Conservation (phyloP, 2,797 vertebrate species). For the Sebastes trivittatus region DNA sequence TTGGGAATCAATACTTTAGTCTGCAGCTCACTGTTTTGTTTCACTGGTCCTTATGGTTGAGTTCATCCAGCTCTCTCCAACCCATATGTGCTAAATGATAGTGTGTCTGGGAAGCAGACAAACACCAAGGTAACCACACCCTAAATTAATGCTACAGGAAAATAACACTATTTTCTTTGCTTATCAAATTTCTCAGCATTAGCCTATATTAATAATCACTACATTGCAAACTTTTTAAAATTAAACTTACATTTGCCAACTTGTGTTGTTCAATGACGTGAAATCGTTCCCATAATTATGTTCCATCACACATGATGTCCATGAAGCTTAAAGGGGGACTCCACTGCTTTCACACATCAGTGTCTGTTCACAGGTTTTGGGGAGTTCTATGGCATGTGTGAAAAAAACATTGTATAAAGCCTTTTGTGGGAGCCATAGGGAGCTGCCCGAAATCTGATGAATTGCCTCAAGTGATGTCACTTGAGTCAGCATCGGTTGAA, state of each 20-base stretch:
- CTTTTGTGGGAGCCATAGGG: background rate
- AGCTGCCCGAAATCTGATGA: background rate
- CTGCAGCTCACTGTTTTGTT: background rate
- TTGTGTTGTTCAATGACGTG: background rate
- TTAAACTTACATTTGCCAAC: background rate
- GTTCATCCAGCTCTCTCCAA: background rate
- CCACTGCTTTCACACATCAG: background rate
- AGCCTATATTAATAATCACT: background rate
- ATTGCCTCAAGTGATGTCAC: background rate
- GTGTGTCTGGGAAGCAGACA: background rate
- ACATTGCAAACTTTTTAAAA: background rate
- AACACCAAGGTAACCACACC: background rate
- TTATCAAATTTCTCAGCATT: background rate
- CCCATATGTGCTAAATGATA: background rate
- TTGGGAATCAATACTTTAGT: conserved; percentile 1
- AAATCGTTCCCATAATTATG: background rate
- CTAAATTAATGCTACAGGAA: background rate
- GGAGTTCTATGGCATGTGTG: background rate
- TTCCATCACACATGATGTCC: background rate
- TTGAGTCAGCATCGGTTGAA: background rate
- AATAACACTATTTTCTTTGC: background rate
- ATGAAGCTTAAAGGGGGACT: background rate
- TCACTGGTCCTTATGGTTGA: background rate
- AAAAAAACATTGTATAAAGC: background rate
- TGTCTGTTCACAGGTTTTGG: background rate